Evolutionary conservation across 53 echinoderm and acorn worm genomes (phyloP).

Genomic region (Pentamera pediparva): DNA sequence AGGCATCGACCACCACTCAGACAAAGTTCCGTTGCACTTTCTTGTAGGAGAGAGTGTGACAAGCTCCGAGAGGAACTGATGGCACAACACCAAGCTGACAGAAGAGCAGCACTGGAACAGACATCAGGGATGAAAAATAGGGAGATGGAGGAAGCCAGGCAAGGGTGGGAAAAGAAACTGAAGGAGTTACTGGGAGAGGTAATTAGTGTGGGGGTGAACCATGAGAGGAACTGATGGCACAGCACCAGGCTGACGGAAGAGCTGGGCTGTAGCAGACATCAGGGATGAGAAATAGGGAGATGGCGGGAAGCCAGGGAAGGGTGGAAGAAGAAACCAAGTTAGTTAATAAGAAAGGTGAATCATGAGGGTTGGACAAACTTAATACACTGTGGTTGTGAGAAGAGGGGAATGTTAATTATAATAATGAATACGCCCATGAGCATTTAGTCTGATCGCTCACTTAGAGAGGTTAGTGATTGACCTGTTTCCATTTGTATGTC

Average conservation of each 20-base stretch:
- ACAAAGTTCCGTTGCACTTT: background rate
- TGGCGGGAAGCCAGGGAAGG: conserved; percentile 65
- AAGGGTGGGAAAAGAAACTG: conserved; percentile 77
- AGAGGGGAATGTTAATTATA: too few relatives aligned
- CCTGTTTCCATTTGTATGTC: too few relatives aligned
- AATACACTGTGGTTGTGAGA: too few relatives aligned
- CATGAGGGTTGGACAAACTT: too few relatives aligned
- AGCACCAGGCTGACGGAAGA: conserved; percentile 79
- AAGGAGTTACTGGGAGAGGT: conserved; percentile 79
- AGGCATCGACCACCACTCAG: too few relatives aligned
- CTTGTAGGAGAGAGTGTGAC: conserved; percentile 79
- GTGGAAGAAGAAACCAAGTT: conserved; percentile 73
- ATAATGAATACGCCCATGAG: too few relatives aligned
- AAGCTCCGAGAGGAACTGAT: conserved; percentile 70
- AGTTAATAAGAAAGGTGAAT: conserved; percentile 57
- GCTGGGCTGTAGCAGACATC: conserved; percentile 70
- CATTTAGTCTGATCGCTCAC: too few relatives aligned
- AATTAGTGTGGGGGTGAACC: conserved; percentile 56
- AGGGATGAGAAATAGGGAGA: conserved; percentile 71
- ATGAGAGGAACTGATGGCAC: conserved; percentile 65
- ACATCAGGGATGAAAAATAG: conserved; percentile 67
- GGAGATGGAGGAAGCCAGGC: conserved; percentile 67
- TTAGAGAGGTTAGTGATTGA: too few relatives aligned
- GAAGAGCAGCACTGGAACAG: conserved; percentile 76
- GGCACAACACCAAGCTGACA: conserved; percentile 79